These are phyloP conservation scores for Sphenopsis melanotis DNA, from an alignment of 2,797 vertebrate species.

Conservation along the genomic window DNA sequence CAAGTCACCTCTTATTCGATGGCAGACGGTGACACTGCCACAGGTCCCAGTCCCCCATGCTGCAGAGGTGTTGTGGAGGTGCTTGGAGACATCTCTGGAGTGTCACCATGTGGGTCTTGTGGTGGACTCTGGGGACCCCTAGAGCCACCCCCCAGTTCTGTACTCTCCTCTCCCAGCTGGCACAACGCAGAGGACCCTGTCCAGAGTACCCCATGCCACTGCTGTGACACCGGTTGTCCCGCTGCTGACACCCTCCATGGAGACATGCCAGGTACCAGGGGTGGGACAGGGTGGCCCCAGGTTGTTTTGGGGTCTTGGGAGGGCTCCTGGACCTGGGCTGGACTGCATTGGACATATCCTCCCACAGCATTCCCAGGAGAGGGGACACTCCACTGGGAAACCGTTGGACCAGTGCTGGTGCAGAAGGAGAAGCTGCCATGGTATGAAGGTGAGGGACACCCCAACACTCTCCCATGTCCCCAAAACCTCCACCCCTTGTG, in stretches of 20 bases:
- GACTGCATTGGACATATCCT: rapidly evolving
- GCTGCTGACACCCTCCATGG: neutral
- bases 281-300: neutral
- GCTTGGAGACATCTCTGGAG: neutral
- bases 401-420: neutral
- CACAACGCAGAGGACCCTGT: constrained; percentile 25
- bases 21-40: neutral
- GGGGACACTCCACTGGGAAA: neutral
- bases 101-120: neutral
- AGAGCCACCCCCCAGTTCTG: neutral
- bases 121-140: neutral
- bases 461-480: rapidly evolving
- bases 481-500: neutral
- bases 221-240: constrained; percentile 73
- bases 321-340: too few species aligned
- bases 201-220: constrained; percentile 54
- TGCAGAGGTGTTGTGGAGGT: neutral
- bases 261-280: neutral
- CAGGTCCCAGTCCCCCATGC: neutral
- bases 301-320: neutral
- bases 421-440: neutral
- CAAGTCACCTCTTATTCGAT: rapidly evolving
- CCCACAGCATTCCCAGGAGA: neutral
- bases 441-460: constrained; percentile 18
- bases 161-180: constrained; percentile 43